phyloP scores from a whole-genome alignment of 2,113 vertebrate genomes.

The Hiodon alosoides region DNA sequence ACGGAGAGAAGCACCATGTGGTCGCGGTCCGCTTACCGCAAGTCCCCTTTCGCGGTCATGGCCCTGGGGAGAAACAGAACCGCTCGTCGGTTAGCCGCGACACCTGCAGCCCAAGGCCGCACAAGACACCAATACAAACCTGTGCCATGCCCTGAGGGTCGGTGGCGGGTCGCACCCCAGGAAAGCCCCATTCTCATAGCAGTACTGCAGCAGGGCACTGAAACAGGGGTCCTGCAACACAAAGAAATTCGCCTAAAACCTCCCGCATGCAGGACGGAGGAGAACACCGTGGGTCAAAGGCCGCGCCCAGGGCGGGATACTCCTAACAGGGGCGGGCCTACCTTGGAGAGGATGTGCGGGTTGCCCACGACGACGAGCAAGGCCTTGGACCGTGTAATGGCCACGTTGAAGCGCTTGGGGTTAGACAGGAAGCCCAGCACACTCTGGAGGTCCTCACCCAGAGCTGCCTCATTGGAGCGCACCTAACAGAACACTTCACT shows the following conservation, averaged over 20 bases:
- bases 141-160: constrained; percentile 35
- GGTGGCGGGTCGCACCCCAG: constrained; percentile 81
- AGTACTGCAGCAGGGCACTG: constrained; percentile 76
- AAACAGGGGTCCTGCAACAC: constrained; percentile 79
- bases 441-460: constrained; percentile 58
- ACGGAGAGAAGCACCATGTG: background rate
- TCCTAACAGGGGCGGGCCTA: constrained; percentile 36
- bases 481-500: constrained; percentile 60
- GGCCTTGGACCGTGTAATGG: constrained; percentile 85
- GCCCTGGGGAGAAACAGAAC: background rate
- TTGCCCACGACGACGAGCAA: constrained; percentile 85
- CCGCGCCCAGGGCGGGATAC: background rate
- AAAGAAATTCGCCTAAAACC: background rate
- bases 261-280: background rate
- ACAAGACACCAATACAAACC: constrained; percentile 15
- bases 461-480: constrained; percentile 68
- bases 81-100: background rate
- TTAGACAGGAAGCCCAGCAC: constrained; percentile 80
- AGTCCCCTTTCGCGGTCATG: background rate
- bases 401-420: constrained; percentile 91
- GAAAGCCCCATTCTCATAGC: constrained; percentile 70
- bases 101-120: background rate
- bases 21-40: background rate
- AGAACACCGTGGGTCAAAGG: too few relatives aligned
- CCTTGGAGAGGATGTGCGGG: constrained; percentile 80